phyloP scores from a whole-genome alignment of 1,140 invertebrate species.

The Saccostrea glomerata region DNA sequence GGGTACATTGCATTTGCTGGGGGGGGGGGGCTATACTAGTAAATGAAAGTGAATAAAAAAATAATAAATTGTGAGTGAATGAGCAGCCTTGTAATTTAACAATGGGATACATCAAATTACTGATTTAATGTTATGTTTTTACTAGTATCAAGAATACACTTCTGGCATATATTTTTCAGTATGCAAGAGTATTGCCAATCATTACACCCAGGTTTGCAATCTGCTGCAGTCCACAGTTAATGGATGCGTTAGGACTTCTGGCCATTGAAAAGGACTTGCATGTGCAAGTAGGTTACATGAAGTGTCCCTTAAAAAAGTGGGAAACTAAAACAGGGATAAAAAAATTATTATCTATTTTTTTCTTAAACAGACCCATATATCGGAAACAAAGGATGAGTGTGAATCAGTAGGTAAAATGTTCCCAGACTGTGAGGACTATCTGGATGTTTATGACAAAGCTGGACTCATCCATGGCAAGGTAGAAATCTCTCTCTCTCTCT shows the following conservation, averaged over 20 bases:
- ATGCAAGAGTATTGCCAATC: conserved; percentile 87
- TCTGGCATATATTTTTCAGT: conserved; percentile 78
- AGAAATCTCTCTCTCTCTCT: not conserved
- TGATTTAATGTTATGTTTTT: too few relatives aligned
- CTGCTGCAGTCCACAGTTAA: conserved; percentile 86
- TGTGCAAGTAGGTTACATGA: conserved; percentile 86
- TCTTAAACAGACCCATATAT: conserved; percentile 87
- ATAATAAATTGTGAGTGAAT: too few relatives aligned
- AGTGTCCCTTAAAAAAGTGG: not conserved
- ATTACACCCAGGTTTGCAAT: conserved; percentile 94
- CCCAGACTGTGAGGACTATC: conserved; percentile 83
- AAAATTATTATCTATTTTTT: not conserved
- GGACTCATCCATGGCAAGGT: conserved; percentile 88
- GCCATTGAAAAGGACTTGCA: conserved; percentile 85
- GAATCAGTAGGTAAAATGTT: conserved; percentile 83
- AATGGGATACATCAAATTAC: too few relatives aligned
- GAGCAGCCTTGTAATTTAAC: too few relatives aligned
- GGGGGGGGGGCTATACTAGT: too few relatives aligned
- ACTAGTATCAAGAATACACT: too few relatives aligned
- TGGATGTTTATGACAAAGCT: conserved; percentile 87
- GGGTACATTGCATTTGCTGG: too few relatives aligned
- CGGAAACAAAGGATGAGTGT: conserved; percentile 89
- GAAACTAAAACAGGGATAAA: not conserved
- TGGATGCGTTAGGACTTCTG: conserved; percentile 85
- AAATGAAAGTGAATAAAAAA: too few relatives aligned